These are phyloP conservation scores for Acanthosepion pharaonis DNA, from an alignment of 2,888 invertebrate species.

Conservation along the genomic window DNA sequence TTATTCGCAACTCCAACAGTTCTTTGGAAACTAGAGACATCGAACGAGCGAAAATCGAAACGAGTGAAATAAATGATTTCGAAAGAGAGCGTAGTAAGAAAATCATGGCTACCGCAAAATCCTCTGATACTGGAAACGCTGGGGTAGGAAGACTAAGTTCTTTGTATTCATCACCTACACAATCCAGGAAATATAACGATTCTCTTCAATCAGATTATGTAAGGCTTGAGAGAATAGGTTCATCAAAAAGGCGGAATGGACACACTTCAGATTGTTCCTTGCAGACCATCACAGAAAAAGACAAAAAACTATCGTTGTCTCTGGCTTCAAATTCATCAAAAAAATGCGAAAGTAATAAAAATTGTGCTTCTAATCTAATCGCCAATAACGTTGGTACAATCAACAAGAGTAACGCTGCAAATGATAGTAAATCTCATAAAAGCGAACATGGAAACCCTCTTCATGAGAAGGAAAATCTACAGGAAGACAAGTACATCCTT, in stretches of 20 bases:
- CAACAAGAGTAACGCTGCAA: background rate
- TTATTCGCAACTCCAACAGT: conserved; percentile 37
- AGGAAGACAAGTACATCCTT: background rate
- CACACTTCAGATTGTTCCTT: conserved; percentile 54
- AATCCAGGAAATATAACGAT: background rate
- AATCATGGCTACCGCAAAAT: background rate
- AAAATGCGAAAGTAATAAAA: background rate
- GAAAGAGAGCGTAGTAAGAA: background rate
- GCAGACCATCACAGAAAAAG: conserved; percentile 65
- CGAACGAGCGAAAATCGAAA: conserved; percentile 8
- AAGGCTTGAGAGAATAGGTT: background rate
- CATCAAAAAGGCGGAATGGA: conserved; percentile 59
- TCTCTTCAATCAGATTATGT: background rate
- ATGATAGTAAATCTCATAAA: background rate
- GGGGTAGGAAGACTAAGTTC: background rate
- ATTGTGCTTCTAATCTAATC: background rate
- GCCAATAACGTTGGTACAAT: background rate
- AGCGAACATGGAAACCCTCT: background rate
- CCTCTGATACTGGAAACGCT: background rate
- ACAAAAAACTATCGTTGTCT: conserved; percentile 54
- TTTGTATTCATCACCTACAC: background rate
- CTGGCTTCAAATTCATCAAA: background rate
- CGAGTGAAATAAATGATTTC: too few relatives aligned
- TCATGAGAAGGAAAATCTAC: background rate
- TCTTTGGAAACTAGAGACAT: conserved; percentile 47